Conservation (phyloP, 2,888 invertebrate genomes). For the Hydriomena furcata region DNA sequence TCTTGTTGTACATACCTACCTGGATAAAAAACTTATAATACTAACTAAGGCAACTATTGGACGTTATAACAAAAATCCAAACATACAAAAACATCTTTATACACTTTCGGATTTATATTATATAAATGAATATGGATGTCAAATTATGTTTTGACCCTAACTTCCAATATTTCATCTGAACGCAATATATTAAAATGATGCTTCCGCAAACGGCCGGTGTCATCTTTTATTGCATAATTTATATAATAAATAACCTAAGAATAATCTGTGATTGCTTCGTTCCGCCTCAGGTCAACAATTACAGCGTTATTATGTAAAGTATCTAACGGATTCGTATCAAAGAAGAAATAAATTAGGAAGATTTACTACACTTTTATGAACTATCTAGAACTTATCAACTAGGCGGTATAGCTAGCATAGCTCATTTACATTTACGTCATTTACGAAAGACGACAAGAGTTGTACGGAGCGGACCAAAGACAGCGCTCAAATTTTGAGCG, state of each 20-base stretch:
- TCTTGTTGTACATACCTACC: no score
- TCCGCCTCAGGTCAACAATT: conserved; percentile 23
- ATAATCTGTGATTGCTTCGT: conserved; percentile 19
- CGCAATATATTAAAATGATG: conserved; percentile 24
- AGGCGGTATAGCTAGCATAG: no score
- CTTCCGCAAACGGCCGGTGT: conserved; percentile 9
- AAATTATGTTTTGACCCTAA: conserved; percentile 17
- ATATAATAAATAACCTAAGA: conserved; percentile 18
- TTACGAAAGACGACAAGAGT: no score
- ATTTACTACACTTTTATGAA: no score
- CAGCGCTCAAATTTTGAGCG: no score
- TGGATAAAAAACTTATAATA: no score
- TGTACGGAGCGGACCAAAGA: no score
- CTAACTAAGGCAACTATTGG: no score
- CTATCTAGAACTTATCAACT: no score
- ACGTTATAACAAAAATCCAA: no score
- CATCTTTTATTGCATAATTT: conserved; percentile 14
- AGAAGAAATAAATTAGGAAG: conserved; percentile 11
- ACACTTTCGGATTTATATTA: not conserved
- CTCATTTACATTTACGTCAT: no score
- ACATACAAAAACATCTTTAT: no score
- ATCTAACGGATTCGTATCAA: conserved; percentile 29
- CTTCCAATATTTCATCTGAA: conserved; percentile 10
- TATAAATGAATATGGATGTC: not conserved
- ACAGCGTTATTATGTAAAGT: conserved; percentile 28